Conservation (phyloP, 2,797 vertebrate species). For the Eospalax fontanierii region DNA sequence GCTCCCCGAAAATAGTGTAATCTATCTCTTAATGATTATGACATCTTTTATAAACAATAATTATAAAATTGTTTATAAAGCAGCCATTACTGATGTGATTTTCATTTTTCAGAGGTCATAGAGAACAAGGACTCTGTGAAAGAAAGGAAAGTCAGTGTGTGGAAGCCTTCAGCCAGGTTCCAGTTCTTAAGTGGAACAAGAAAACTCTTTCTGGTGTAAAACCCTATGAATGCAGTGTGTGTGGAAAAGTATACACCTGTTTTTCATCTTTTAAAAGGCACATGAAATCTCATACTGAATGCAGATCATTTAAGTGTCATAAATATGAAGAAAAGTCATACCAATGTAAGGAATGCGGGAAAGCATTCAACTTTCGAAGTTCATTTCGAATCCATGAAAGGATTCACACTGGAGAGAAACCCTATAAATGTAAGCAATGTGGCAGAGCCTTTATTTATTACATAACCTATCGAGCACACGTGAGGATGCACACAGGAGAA, state of each 20-base stretch:
- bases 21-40: constrained; percentile 6
- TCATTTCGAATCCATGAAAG: constrained; percentile 74
- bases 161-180: background rate
- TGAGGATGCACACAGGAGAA: constrained; percentile 44
- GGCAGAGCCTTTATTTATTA: constrained; percentile 61
- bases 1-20: background rate
- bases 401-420: constrained; percentile 77
- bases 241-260: constrained; percentile 67
- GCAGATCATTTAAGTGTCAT: constrained; percentile 6
- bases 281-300: constrained; percentile 57
- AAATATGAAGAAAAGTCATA: constrained; percentile 66
- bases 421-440: constrained; percentile 67
- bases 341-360: constrained; percentile 75
- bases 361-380: constrained; percentile 70
- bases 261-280: constrained; percentile 77
- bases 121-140: constrained; percentile 11
- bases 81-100: background rate
- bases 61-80: constrained; percentile 40
- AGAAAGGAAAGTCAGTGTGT: background rate
- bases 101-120: constrained; percentile 60
- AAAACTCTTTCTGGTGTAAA: constrained; percentile 50
- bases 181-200: constrained; percentile 57
- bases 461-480: constrained; percentile 47
- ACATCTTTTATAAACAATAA: background rate
- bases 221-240: constrained; percentile 60